Conservation (phyloP, 2,797 vertebrate genomes). For the Xenopus petersii region DNA sequence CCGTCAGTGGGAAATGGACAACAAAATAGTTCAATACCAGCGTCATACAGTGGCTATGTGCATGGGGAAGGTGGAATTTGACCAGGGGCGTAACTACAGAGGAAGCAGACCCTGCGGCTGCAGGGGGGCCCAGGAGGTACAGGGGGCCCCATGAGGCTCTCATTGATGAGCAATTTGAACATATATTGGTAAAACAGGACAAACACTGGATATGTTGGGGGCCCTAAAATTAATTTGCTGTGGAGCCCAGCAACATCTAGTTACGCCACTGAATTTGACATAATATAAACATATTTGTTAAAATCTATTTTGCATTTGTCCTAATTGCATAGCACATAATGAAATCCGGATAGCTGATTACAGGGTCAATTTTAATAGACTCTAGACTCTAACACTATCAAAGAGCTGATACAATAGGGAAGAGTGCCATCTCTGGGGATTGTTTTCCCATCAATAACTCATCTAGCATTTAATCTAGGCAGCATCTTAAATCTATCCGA, state of each 20-base stretch:
- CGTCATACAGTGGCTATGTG: conserved; percentile 62
- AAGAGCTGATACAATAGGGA: conserved; percentile 65
- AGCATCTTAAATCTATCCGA: conserved; percentile 19
- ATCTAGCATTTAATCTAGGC: conserved; percentile 32
- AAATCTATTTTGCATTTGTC: conserved; percentile 7
- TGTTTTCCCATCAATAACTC: conserved; percentile 38
- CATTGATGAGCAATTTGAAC: too few species aligned
- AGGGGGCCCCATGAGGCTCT: too few species aligned
- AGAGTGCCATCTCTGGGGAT: conserved; percentile 62
- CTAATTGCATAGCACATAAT: not conserved
- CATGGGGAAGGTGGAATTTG: conserved; percentile 16
- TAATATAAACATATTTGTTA: conserved; percentile 29
- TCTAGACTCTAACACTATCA: conserved; percentile 61
- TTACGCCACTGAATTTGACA: too few species aligned
- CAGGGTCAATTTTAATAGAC: conserved; percentile 66
- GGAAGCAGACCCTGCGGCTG: too few species aligned
- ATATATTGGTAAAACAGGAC: too few species aligned
- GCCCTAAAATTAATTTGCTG: too few species aligned
- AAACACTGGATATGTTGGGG: too few species aligned
- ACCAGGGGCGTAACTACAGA: too few species aligned
- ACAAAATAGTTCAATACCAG: conserved; percentile 80
- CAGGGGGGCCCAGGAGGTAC: too few species aligned
- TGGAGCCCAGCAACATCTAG: too few species aligned
- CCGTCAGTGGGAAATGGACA: conserved; percentile 87
- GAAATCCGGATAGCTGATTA: conserved; percentile 42